Evolutionary conservation across 2,113 vertebrate genomes (phyloP).

Genomic region (Campylomormyrus numenius): DNA sequence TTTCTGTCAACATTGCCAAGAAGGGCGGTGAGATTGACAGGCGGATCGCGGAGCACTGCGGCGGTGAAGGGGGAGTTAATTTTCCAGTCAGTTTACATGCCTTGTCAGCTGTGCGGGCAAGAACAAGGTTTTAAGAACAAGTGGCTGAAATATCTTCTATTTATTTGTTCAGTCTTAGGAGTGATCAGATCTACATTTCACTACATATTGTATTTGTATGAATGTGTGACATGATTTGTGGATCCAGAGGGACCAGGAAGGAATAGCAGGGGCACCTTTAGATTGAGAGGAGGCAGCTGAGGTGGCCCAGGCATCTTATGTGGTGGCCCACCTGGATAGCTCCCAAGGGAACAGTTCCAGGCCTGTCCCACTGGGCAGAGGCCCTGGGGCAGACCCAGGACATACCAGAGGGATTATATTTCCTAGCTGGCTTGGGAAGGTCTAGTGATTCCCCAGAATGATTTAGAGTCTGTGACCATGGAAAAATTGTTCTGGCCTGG

Average conservation of each 20-base stretch:
- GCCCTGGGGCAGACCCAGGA: background rate
- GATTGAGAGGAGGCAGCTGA: background rate
- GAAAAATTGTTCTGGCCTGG: background rate
- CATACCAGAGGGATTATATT: background rate
- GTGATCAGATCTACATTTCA: background rate
- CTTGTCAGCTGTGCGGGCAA: background rate
- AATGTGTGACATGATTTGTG: background rate
- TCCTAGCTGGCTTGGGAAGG: background rate
- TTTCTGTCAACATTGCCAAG: background rate
- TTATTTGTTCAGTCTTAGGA: background rate
- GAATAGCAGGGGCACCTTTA: background rate
- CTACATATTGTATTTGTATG: background rate
- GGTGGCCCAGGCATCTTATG: background rate
- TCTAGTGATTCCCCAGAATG: background rate
- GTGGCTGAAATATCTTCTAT: background rate
- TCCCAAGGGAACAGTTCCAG: background rate
- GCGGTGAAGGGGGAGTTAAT: background rate
- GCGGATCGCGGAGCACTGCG: background rate
- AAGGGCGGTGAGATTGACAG: background rate
- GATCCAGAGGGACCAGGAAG: background rate
- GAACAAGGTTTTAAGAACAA: background rate
- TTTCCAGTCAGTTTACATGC: background rate
- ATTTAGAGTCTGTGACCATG: background rate
- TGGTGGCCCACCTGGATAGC: background rate
- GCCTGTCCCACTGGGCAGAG: background rate